Percentiles rank a stretch among this genome's conserved stretches.
Evolutionary conservation across 2,797 vertebrate genomes (phyloP).

Genomic region (Coilia nasus): DNA sequence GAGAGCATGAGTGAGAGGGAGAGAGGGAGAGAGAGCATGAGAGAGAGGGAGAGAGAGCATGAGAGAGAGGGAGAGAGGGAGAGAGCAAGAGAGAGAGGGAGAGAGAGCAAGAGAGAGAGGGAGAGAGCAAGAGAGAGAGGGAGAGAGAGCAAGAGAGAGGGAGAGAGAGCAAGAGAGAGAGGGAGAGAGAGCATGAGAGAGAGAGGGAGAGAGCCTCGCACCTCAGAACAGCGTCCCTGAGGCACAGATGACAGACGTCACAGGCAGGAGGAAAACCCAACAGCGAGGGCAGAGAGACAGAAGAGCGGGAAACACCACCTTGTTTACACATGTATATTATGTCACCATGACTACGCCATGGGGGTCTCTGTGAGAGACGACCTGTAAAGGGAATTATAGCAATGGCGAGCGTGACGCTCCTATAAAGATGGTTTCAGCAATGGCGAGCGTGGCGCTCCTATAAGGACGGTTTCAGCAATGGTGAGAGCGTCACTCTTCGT

Average conservation of each 20-base stretch:
- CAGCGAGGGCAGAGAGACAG: neutral
- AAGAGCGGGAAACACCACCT: neutral
- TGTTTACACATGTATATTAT: conserved; percentile 8
- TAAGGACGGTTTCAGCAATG: no score
- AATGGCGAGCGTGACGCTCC: no score
- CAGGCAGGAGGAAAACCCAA: neutral
- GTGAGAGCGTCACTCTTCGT: no score
- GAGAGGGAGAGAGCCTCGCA: neutral
- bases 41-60: neutral
- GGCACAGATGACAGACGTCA: neutral
- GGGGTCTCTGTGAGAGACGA: no score
- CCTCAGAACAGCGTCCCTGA: neutral
- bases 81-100: no score
- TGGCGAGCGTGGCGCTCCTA: no score
- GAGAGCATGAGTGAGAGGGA: neutral
- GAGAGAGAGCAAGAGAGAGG: no score
- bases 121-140: no score
- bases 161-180: no score
- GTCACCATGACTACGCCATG: neutral
- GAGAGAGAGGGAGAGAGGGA: neutral
- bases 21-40: neutral
- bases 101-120: no score
- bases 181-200: neutral
- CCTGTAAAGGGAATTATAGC: no score
- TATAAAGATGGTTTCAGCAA: no score